Evolutionary conservation across 1,140 invertebrate species (phyloP), one percentile per base, ranked within the genome.

Genomic region (Centruroides sculpturatus): DNA sequence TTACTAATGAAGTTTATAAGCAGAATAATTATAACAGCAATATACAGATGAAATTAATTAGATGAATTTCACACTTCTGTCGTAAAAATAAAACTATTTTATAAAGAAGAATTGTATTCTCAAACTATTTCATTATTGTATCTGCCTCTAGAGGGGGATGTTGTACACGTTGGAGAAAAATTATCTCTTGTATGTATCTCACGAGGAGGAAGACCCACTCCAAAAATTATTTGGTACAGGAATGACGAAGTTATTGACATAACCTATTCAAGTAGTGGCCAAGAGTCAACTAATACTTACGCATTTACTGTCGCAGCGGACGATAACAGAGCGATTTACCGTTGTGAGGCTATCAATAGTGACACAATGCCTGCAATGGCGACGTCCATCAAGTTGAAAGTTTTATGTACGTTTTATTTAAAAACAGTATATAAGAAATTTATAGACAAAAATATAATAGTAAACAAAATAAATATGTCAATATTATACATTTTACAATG

Each of bases 211-310:
- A 98, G 98, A 78, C 94, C 94, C 23, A 85, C 91, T 6, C 90
- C 92, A 3, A 85, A 92, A 71, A 82, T 97, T 5, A 84, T 92
- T 62, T 97, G 92, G 92, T 95, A 88, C 77, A 87, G 87, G 70
- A 93, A 94, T 71, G 83, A 84, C 10, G 83, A 86, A 64, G 82
- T 86, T 69, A 85, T 92, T 61, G 80, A 83, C 60, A 86, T 84
- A 74, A 81, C 82, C 41, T 92, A 89, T 74, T 81, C 83, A 62
- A 89, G 86, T 3, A 81, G 82, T 55, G 83, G 83, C 5, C 77
- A 83, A 36, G 80, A 90, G 68, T 89, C 89, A 23, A 84, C 89
- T 68, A 94, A 89, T 72, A 81, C 86, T 46, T 82, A 89, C 64
- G 82, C 84, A 3, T 90, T 89, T 13, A 84, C 90, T 68, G 92